These are phyloP conservation scores for Eulemur macaco DNA, from an alignment of 2,113 vertebrate species.

Conservation along the genomic window DNA sequence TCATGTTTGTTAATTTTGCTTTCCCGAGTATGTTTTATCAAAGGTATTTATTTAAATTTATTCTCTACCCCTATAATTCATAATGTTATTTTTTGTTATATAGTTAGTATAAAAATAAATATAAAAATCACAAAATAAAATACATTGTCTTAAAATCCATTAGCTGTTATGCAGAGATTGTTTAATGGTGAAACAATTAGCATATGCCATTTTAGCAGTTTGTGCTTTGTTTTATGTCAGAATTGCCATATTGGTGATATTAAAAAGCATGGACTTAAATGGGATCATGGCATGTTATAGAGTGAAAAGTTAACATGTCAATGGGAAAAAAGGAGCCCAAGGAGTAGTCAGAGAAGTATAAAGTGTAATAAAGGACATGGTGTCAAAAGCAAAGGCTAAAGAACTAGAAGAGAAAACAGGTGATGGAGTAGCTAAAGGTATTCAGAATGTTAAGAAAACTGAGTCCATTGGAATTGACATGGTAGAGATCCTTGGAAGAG, in stretches of 20 bases:
- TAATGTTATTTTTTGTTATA: background rate
- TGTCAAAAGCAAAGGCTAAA: slow-evolving; percentile 36
- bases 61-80: background rate
- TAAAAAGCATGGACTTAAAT: slow-evolving; percentile 17
- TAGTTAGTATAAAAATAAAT: background rate
- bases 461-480: slow-evolving; percentile 26
- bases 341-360: background rate
- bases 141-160: background rate
- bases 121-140: slow-evolving; percentile 35
- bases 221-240: background rate
- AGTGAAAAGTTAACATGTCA: slow-evolving; percentile 34
- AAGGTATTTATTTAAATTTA: slow-evolving; percentile 26
- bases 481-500: background rate
- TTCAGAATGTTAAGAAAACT: slow-evolving; percentile 31
- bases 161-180: background rate
- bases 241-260: background rate
- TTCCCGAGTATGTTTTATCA: slow-evolving; percentile 39
- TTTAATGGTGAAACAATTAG: background rate
- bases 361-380: background rate
- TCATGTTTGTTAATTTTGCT: slow-evolving; percentile 59
- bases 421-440: background rate
- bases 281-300: background rate
- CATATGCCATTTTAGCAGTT: background rate
- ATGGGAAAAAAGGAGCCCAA: background rate
- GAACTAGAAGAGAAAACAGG: background rate